These are phyloP conservation scores for Nymphalis io DNA, from an alignment of 1,140 invertebrate species.

Conservation along the genomic window DNA sequence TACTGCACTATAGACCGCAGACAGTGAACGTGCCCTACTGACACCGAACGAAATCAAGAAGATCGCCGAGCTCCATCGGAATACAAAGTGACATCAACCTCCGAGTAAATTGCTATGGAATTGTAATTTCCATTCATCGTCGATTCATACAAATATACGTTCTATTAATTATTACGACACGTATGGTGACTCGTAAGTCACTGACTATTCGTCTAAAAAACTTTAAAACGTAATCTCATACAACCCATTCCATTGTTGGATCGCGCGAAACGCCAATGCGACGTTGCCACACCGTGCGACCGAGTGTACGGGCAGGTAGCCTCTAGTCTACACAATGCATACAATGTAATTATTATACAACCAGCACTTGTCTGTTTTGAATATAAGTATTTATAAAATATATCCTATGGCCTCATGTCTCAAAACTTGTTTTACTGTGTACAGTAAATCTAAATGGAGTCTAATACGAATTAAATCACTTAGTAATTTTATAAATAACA, in stretches of 20 bases:
- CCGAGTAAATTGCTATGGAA: slow-evolving; percentile 8
- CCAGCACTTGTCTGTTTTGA: slow-evolving; percentile 63
- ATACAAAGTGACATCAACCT: slow-evolving; percentile 35
- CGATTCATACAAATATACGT: slow-evolving; percentile 20
- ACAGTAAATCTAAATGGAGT: slow-evolving; percentile 53
- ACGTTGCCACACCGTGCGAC: slow-evolving; percentile 76
- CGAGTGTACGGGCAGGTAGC: slow-evolving; percentile 73
- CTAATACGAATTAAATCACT: slow-evolving; percentile 44
- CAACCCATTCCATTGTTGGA: slow-evolving; percentile 64
- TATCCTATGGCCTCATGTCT: slow-evolving; percentile 66
- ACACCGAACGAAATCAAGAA: slow-evolving; percentile 69
- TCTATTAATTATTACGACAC: slow-evolving; percentile 24
- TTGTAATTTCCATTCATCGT: slow-evolving; percentile 15
- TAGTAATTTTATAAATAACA: neutral
- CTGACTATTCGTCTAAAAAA: slow-evolving; percentile 41
- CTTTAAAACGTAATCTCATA: slow-evolving; percentile 59
- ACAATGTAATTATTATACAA: slow-evolving; percentile 74
- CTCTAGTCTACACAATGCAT: slow-evolving; percentile 72
- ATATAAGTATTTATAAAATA: slow-evolving; percentile 46
- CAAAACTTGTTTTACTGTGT: slow-evolving; percentile 35
- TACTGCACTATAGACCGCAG: slow-evolving; percentile 48
- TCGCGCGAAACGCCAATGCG: slow-evolving; percentile 74
- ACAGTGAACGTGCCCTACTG: slow-evolving; percentile 63
- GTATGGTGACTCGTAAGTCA: slow-evolving; percentile 11
- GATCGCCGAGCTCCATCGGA: slow-evolving; percentile 25